A percentile compares a stretch with the other conserved stretches of the same genome.
Evolutionary conservation across 2,797 vertebrate species (phyloP).

Genomic region (Sparidentex hasta): DNA sequence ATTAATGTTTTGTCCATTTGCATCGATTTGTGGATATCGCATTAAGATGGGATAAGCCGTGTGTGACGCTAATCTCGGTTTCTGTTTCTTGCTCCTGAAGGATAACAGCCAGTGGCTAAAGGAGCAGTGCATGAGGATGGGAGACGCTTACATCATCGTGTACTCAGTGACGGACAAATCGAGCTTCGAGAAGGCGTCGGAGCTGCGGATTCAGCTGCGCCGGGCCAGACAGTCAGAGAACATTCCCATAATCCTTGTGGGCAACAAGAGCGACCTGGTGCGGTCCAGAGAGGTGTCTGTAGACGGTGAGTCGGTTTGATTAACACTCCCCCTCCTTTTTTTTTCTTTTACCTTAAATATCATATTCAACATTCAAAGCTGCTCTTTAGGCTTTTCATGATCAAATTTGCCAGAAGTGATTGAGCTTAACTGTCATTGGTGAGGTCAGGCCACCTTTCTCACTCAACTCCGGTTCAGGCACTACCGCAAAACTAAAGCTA

Average conservation of each 20-base stretch:
- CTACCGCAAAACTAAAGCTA: not conserved
- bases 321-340: not conserved
- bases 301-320: conserved; percentile 89
- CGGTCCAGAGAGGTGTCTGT: conserved; percentile 96
- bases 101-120: conserved; percentile 96
- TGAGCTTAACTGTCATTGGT: not conserved
- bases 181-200: conserved; percentile 98
- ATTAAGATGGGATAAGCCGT: not conserved
- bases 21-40: not conserved
- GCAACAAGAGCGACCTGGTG: conserved; percentile 98
- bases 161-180: conserved; percentile 98
- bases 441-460: conserved; percentile 7
- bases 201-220: conserved; percentile 96
- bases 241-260: conserved; percentile 98
- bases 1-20: conserved; percentile 25
- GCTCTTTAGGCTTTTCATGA: conserved; percentile 8
- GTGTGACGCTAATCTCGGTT: conserved; percentile 21
- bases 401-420: conserved; percentile 15
- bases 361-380: conserved; percentile 16
- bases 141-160: conserved; percentile 98
- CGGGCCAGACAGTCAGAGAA: conserved; percentile 95
- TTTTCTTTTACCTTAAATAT: not conserved
- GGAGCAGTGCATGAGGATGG: conserved; percentile 98
- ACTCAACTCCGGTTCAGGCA: conserved; percentile 17
- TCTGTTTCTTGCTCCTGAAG: conserved; percentile 74